These are phyloP conservation scores for Poecilia wingei DNA, from an alignment of 2,797 vertebrate genomes.

Conservation along the genomic window DNA sequence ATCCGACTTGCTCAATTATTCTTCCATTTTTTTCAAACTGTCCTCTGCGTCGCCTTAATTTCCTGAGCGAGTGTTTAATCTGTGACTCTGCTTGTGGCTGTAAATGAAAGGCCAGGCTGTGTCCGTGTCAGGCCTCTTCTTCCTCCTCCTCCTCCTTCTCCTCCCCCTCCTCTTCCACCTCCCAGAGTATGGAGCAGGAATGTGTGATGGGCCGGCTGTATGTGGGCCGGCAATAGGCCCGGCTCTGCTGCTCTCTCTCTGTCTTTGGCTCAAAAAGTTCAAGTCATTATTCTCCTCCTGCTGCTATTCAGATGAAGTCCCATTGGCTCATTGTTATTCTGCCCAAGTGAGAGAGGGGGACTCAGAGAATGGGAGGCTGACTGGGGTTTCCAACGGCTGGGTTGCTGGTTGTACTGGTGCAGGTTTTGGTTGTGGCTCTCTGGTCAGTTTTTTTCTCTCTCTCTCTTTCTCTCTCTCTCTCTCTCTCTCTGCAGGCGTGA, in stretches of 20 bases:
- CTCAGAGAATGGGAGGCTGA: slow-evolving; percentile 55
- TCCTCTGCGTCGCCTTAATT: slow-evolving; percentile 18
- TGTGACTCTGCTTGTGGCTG: slow-evolving; percentile 37
- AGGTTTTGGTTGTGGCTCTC: slow-evolving; percentile 25
- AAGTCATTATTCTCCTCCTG: slow-evolving; percentile 81
- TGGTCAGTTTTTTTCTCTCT: slow-evolving; percentile 15
- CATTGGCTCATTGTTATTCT: slow-evolving; percentile 87
- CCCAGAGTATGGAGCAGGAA: slow-evolving; percentile 58
- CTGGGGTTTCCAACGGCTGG: slow-evolving; percentile 52
- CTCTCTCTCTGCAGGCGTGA: slow-evolving; percentile 41
- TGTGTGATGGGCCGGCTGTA: slow-evolving; percentile 62
- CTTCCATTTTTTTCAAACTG: slow-evolving; percentile 6
- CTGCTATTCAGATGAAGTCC: slow-evolving; percentile 79
- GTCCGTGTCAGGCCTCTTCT: slow-evolving; percentile 51
- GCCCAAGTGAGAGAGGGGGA: slow-evolving; percentile 74
- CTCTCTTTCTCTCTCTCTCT: background rate
- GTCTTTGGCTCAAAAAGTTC: slow-evolving; percentile 74
- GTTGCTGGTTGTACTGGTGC: slow-evolving; percentile 37
- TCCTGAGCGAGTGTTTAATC: slow-evolving; percentile 27
- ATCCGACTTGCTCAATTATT: background rate
- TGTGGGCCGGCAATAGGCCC: slow-evolving; percentile 72
- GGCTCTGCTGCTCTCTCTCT: slow-evolving; percentile 59
- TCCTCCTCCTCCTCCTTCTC: slow-evolving; percentile 42
- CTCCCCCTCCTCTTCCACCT: slow-evolving; percentile 36
- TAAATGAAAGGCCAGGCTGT: slow-evolving; percentile 50